Percentiles rank a stretch among this genome's conserved stretches.
These are phyloP conservation scores for Menidia beryllina DNA, from an alignment of 2,113 vertebrate genomes.

Conservation along the genomic window DNA sequence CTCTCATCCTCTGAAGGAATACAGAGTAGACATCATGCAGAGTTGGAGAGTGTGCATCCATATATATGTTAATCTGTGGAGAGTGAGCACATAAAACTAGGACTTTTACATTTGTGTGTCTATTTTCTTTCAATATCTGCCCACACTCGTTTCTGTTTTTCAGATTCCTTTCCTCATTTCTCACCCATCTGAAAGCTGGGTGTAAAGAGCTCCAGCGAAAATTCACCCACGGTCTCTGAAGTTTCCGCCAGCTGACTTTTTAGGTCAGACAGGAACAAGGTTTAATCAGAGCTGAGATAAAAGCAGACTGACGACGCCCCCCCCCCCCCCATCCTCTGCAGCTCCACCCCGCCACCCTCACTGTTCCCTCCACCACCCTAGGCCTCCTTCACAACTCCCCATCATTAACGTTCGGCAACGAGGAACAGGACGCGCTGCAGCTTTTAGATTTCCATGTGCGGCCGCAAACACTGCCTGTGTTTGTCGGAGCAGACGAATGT, in stretches of 20 bases:
- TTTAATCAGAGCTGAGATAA: conserved; percentile 78
- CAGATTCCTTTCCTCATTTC: conserved; percentile 48
- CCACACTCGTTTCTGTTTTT: conserved; percentile 48
- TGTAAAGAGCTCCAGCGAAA: conserved; percentile 55
- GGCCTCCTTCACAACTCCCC: conserved; percentile 28
- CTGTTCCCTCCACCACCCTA: conserved; percentile 40
- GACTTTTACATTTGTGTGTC: conserved; percentile 11
- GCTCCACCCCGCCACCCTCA: conserved; percentile 44
- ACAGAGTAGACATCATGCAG: conserved; percentile 23
- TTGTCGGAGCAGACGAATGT: conserved; percentile 61
- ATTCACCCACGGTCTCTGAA: conserved; percentile 69
- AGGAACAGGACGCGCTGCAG: conserved; percentile 30
- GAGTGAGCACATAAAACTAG: conserved; percentile 27
- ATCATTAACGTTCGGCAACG: conserved; percentile 41
- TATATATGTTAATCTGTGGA: conserved; percentile 29
- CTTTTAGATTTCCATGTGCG: conserved; percentile 49
- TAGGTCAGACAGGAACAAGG: conserved; percentile 75
- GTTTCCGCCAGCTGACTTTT: conserved; percentile 78
- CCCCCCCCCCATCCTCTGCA: conserved; percentile 46
- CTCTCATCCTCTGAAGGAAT: conserved; percentile 42
- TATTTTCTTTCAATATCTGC: conserved; percentile 11
- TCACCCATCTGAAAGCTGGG: conserved; percentile 47
- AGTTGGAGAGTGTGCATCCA: conserved; percentile 24
- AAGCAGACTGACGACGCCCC: conserved; percentile 64
- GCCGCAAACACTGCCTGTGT: conserved; percentile 47